Evolutionary conservation across 2,113 vertebrate genomes (phyloP).

Genomic region (Anolis carolinensis): DNA sequence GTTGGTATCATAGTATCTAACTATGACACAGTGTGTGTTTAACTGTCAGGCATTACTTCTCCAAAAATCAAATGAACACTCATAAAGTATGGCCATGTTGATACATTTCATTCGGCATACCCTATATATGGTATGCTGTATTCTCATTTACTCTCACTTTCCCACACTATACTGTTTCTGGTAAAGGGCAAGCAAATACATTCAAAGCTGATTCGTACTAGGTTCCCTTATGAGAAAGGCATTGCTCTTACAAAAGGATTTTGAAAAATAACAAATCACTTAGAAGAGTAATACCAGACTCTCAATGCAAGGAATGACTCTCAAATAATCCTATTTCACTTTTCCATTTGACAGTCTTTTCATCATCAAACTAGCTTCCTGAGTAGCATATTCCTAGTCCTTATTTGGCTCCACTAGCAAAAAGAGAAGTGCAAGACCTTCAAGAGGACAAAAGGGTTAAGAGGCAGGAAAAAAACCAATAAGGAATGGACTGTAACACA

Average conservation of each 20-base stretch:
- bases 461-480: background rate
- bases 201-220: background rate
- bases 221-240: background rate
- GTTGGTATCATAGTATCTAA: background rate
- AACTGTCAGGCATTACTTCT: background rate
- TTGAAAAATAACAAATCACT: background rate
- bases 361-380: background rate
- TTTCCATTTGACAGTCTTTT: background rate
- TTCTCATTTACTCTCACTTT: background rate
- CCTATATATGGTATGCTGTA: background rate
- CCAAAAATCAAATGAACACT: slow-evolving; percentile 22
- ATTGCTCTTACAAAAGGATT: background rate
- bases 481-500: background rate
- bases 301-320: background rate
- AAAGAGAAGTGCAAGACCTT: background rate
- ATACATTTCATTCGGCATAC: background rate
- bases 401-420: background rate
- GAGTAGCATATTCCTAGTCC: background rate
- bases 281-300: background rate
- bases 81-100: slow-evolving; percentile 5
- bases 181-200: background rate
- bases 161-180: background rate
- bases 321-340: background rate
- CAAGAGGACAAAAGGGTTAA: background rate
- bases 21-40: background rate